Base-by-base conservation (phyloP, 2,113 vertebrate species). In the Athene noctua region DNA sequence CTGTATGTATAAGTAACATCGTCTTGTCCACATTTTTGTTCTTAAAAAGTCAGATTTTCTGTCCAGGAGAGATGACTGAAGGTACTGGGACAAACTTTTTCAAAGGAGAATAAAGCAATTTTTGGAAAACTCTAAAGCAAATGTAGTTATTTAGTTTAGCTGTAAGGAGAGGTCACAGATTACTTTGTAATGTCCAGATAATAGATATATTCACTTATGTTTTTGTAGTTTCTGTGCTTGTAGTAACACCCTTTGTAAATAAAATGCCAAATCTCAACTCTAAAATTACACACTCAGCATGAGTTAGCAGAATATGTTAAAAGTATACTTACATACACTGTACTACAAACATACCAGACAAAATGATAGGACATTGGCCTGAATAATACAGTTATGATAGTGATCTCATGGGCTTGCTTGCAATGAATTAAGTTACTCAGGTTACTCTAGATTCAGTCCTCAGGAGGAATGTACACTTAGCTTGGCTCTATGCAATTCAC, bases 131-230 rank as follows among this genome's bases (percentile, higher is more conserved):
- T 71, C 26, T 47, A 52, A 87, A 63, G 6, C 1, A 71, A 67
- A 88, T 8, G 0, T 46, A 20, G 1, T 44, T 74, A 30, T 51
- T 86, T 67, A 4, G 6, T 55, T 83, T 66, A 88, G 15, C 11
- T 19, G 44, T 59, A 75, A 79, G 32, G 34, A 67, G 61, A 79
- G 11, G 8, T 49, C 19, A 18, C 16, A 44, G 8, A 63, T 75
- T 30, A 34, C 18, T 66, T 72, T 27, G 7, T 9, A 51, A 71
- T 65, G 17, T 38, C 20, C 15, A 61, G 9, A 13, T 42, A 61
- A n/a, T 1, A 63, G 11, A 16, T 51, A 40, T 51, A 71, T 81
- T 59, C 9, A 34, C 32, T 30, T 21, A 15, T 4, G 1, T 0
- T 51, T 80, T 57, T 84, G 11, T 61, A 40, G 18, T 7, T 58